These are phyloP conservation scores for Amphipyra tragopoginis DNA, from an alignment of 2,888 invertebrate species.

Conservation along the genomic window DNA sequence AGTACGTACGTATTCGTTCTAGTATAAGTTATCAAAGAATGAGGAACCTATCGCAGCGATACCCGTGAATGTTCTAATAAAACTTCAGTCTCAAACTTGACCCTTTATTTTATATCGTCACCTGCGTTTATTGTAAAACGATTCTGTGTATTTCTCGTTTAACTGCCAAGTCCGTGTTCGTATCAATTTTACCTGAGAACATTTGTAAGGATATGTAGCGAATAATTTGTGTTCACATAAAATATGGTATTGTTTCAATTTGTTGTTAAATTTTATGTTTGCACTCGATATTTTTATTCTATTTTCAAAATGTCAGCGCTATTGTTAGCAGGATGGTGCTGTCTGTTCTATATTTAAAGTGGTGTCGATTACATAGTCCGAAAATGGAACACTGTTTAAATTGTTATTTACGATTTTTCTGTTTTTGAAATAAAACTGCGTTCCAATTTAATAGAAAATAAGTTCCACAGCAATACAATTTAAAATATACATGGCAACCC, in stretches of 20 bases:
- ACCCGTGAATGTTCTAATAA: conserved; percentile 43
- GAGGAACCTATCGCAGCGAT: conserved; percentile 30
- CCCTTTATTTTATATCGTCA: conserved; percentile 54
- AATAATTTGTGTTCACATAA: conserved; percentile 24
- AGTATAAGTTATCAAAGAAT: conserved; percentile 15
- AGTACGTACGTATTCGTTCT: neutral
- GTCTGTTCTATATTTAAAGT: conserved; percentile 23
- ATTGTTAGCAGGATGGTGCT: conserved; percentile 10
- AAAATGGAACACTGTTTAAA: conserved; percentile 11
- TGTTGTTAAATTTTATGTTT: neutral
- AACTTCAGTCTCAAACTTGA: conserved; percentile 45
- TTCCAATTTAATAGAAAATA: neutral
- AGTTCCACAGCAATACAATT: neutral
- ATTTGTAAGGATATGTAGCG: conserved; percentile 29
- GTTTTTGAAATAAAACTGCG: neutral
- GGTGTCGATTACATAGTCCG: conserved; percentile 24
- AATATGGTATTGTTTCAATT: conserved; percentile 17
- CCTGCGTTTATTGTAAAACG: conserved; percentile 56
- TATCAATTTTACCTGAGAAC: conserved; percentile 35
- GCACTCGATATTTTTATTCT: neutral
- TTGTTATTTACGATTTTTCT: neutral
- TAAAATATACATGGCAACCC: conserved; percentile 7
- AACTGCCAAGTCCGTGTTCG: conserved; percentile 39
- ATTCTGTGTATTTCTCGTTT: conserved; percentile 57
- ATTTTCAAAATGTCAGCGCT: conserved; percentile 21